phyloP scores from a whole-genome alignment of 2,113 vertebrate genomes.

The Pseudonaja textilis region DNA sequence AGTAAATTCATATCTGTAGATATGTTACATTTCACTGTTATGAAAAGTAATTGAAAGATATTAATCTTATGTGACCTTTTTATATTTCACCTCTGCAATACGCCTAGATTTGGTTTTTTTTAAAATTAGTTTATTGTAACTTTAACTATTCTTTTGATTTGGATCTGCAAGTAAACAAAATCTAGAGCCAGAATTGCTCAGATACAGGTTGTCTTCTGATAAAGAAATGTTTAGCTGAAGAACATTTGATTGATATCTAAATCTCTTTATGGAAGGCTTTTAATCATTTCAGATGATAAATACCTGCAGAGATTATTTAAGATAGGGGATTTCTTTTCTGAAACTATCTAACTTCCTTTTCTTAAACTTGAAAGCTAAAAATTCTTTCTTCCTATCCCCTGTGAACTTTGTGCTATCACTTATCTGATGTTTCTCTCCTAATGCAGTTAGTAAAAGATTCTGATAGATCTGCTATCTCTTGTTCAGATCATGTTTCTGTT shows the following conservation, averaged over 20 bases:
- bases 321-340: neutral
- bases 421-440: constrained; percentile 51
- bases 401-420: constrained; percentile 14
- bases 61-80: neutral
- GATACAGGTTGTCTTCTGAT: neutral
- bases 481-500: constrained; percentile 42
- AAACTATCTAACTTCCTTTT: neutral
- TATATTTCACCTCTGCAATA: neutral
- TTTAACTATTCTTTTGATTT: neutral
- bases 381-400: neutral
- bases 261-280: neutral
- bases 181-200: neutral
- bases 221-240: neutral
- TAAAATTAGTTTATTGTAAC: neutral
- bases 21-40: constrained; percentile 8
- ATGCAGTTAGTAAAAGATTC: constrained; percentile 49
- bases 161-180: neutral
- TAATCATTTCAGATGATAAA: neutral
- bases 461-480: constrained; percentile 55
- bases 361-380: neutral
- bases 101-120: neutral
- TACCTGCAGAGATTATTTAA: neutral
- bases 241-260: neutral
- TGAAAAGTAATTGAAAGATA: neutral
- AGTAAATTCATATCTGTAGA: neutral